A percentile compares a stretch with the other conserved stretches of the same genome.
phyloP scores from a whole-genome alignment of 2,888 invertebrate species.

The Helicoverpa assulta region DNA sequence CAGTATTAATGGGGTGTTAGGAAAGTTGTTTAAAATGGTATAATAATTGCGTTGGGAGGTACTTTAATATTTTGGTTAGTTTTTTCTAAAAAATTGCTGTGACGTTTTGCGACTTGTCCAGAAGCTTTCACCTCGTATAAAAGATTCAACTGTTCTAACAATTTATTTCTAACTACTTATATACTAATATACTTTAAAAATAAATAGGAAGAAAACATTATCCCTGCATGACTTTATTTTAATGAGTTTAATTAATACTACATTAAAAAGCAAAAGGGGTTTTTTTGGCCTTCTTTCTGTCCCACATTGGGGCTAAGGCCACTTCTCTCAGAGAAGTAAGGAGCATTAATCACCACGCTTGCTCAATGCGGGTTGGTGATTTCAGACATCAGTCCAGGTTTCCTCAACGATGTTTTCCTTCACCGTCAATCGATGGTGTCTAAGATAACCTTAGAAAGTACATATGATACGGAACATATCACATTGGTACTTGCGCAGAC shows the following conservation, averaged over 20 bases:
- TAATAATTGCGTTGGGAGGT: no score
- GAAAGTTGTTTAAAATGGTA: neutral
- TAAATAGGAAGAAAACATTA: no score
- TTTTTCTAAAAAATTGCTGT: no score
- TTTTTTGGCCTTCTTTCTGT: neutral
- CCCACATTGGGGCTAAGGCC: neutral
- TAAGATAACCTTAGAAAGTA: conserved; percentile 21
- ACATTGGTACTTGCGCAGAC: conserved; percentile 31
- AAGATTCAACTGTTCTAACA: no score
- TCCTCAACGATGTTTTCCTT: conserved; percentile 49
- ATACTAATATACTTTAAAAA: no score
- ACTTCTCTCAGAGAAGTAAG: conserved; percentile 11
- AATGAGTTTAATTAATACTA: no score
- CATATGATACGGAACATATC: conserved; percentile 14
- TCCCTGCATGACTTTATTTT: no score
- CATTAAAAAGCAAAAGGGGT: no score
- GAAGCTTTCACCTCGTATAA: no score
- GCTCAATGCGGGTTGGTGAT: conserved; percentile 47
- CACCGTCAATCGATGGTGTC: conserved; percentile 32
- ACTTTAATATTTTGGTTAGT: no score
- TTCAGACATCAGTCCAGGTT: conserved; percentile 24
- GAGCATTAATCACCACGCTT: conserved; percentile 41
- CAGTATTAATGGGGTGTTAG: neutral
- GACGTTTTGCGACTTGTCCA: no score
- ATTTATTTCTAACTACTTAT: no score